A percentile compares a stretch with the other conserved stretches of the same genome.
phyloP scores from a whole-genome alignment of 2,888 invertebrate genomes.

The Trissoscelio sp. region DNA sequence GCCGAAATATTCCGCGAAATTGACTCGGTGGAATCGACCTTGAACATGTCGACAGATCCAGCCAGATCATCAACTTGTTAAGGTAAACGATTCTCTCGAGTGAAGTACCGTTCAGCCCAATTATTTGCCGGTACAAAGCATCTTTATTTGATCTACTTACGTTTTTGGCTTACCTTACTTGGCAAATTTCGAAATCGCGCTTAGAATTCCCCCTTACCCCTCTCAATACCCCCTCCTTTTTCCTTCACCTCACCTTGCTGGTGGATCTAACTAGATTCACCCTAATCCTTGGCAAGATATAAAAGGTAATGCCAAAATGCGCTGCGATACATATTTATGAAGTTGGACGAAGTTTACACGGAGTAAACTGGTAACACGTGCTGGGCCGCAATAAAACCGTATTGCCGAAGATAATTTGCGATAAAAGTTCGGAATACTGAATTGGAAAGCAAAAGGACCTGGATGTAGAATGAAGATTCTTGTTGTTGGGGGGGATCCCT shows the following conservation, averaged over 20 bases:
- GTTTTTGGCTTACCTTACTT: conserved; percentile 56
- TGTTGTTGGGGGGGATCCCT: conserved; percentile 1
- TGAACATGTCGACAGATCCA: not conserved
- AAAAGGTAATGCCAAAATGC: conserved; percentile 12
- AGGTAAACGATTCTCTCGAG: conserved; percentile 4
- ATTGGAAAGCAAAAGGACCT: not conserved
- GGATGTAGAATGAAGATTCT: not conserved
- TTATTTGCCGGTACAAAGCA: conserved; percentile 20
- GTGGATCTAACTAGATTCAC: not conserved
- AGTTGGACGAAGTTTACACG: conserved; percentile 17
- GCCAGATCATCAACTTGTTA: conserved; percentile 23
- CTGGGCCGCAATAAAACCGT: conserved; percentile 19
- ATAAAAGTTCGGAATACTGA: conserved; percentile 32
- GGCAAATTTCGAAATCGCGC: conserved; percentile 51
- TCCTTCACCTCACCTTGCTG: conserved; percentile 10
- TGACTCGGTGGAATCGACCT: conserved; percentile 5
- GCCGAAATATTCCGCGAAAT: conserved; percentile 14
- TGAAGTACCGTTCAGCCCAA: conserved; percentile 8
- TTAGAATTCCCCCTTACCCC: conserved; percentile 17
- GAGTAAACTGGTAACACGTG: conserved; percentile 38
- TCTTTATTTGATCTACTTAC: conserved; percentile 35
- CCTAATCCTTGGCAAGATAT: conserved; percentile 14
- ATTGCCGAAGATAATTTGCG: conserved; percentile 12
- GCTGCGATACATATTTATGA: conserved; percentile 36
- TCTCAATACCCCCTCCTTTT: not conserved